Base-by-base conservation (phyloP, 2,888 invertebrate genomes). In the Drosophila suboccidentalis region DNA sequence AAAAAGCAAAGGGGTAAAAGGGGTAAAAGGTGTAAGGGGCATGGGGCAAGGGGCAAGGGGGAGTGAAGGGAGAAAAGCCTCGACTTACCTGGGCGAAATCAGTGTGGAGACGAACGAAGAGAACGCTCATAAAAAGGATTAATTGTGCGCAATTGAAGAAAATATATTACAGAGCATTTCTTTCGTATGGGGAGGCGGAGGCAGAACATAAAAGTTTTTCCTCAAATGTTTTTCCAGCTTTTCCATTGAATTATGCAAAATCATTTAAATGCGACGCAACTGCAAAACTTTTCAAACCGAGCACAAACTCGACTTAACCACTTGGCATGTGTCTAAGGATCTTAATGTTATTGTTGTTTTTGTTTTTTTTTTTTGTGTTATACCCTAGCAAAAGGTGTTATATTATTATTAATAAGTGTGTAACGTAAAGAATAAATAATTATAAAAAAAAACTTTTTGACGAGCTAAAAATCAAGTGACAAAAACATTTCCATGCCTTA, bases 101-200 rank as follows among this genome's bases (percentile, higher is more conserved):
- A 57, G 15, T n/a, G 43, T 10, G 54, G 17, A 32, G 51, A 47
- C 41, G 39, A 39, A 36, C 55, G 51, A 26, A 22, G 51, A 36
- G 50, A 65, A 55, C 67, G 70, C 75, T 75, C 90, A 85, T 90
- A 91, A 90, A 90, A 91, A 87, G 90, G 88, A 91, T 90, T 91
- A 91, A 91, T 91, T 90, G 91, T 84, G 90, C 91, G 89, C 91
- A 91, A 91, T 90, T 90, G 89, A 91, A 90, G 90, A 89, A 86
- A 91, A 90, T 90, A 86, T 90, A 90, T 89, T 86, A 62, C 78
- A 44, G 50, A 50, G 36, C 50, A 34, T 13, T 34, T 50, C 43
- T 34, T 61, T 17, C 15, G 11, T 32, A 34, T 19, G 13, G 17
- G 3, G 22, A 22, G 22, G 32, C 17, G 13, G n/a, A 9, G 41